Evolutionary conservation across 2,797 vertebrate species (phyloP), one percentile per base, ranked within the genome.

Genomic region (Typhlichthys subterraneus): DNA sequence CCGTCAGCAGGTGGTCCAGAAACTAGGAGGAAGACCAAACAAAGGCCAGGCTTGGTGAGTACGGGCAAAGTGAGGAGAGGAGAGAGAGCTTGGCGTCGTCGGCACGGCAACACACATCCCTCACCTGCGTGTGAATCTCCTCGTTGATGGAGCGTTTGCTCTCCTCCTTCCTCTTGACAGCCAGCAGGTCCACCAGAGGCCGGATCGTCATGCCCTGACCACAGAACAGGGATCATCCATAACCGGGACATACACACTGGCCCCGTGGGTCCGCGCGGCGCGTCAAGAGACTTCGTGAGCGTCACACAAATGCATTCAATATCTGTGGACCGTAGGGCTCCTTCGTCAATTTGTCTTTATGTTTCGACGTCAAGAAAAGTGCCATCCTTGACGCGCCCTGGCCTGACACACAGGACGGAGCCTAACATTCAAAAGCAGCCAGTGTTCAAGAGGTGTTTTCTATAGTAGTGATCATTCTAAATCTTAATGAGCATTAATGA

Each of bases 151-250:
- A 97, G 13, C 86, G 82, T 65, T 96, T 97, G 0, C 89, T 94
- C 71, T 96, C 94, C 12, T 95, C 95, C 83, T 96, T 98, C 88
- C 90, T 98, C 92, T 99, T 98, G 82, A 99, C 97, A 0, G 94
- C 97, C 72, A 99, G 82, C 29, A 99, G 93, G 63, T 99, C 97
- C 72, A 98, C 97, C 84, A 99, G 81, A 14, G 97, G 97, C 31
- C 94, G 92, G 79, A 99, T 99, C 4, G 97, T 99, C 96, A 99
- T 99, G 23, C 97, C 97, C 97, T 99, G 67, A 55, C 61, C 61
- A 51, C 47, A 70, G 13, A 57, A 67, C 5, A 5, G 14, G 9
- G 9, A 19, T 15, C 8, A 55, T 38, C 14, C 4, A 45, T 13
- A 0, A 5, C 17, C 1, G 1, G 23, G 12, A 14, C 14, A 61